Base-by-base conservation (phyloP, 2,888 invertebrate genomes). In the Philopedon plagiatum region DNA sequence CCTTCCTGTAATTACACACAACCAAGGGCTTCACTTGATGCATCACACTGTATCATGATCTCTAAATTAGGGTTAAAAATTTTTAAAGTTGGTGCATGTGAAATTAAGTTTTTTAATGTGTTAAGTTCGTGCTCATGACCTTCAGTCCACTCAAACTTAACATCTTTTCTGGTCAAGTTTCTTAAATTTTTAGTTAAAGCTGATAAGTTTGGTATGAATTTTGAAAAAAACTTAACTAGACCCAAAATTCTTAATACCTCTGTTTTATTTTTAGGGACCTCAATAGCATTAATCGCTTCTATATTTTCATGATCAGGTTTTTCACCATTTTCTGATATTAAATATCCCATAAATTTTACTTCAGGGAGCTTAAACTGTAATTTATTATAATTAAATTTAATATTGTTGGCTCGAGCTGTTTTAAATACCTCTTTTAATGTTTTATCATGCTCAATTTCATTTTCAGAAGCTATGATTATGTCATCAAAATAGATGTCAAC, bases 401-500 rank as follows among this genome's bases (percentile, higher is more conserved):
- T 34, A 46, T 62, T 71, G 32, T 60, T 26, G 54, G 44, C 26
- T 49, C 34, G 7, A 51, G 21, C n/a, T 44, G 49, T 32, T 32
- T 13, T 2, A 44, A n/a, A 8, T 46, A 34, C 3, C 41, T 3
- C 8, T 19, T 19, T 26, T 46, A 63, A 21, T 21, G 46, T 9
- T 23, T 15, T 39, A 32, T 69, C 32, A 56, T 56, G 56, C 3
- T 39, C 29, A 13, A 23, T 0, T 13, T 57, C 56, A 44, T 69
- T 57, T 15, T 21, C 8, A 34, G 46, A 41, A 23, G 8, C 2
- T 23, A 56, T 26, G 11, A 63, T 74, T 32, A 75, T 32, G 62
- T 71, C 72, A 57, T 75, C 75, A 66, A 76, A 68, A 60, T 75
- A 76, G 5, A 71, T 68, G 15, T 63, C 37, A 8, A 68, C 49